These are phyloP conservation scores for Poeciliopsis turrubarensis DNA, from an alignment of 2,113 vertebrate genomes.

Conservation along the genomic window DNA sequence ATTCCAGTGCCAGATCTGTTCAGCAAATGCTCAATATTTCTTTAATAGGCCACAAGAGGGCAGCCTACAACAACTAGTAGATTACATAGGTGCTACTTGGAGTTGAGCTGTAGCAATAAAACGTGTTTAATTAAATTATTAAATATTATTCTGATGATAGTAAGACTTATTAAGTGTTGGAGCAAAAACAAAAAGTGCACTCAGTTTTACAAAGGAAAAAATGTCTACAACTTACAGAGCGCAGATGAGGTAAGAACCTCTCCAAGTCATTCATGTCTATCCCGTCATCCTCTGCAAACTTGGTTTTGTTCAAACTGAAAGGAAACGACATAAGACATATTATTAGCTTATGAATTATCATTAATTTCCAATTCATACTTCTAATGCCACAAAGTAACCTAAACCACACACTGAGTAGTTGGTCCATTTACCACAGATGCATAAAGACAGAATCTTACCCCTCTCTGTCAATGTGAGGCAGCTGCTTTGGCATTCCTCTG, in stretches of 20 bases:
- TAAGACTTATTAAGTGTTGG: too few species aligned
- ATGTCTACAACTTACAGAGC: conserved; percentile 77
- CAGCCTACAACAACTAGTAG: conserved; percentile 25
- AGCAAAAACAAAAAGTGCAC: neutral
- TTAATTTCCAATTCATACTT: neutral
- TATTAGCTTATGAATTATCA: neutral
- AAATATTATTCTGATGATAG: neutral
- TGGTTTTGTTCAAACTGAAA: conserved; percentile 89
- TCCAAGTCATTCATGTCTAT: conserved; percentile 96
- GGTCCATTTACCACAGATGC: neutral
- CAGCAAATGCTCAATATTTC: neutral
- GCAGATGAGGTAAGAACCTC: conserved; percentile 90
- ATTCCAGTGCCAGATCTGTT: neutral
- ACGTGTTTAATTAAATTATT: neutral
- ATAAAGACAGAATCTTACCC: conserved; percentile 80
- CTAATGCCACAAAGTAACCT: neutral
- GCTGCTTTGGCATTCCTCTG: conserved; percentile 86
- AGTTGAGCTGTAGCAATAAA: neutral
- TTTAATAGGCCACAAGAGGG: conserved; percentile 50
- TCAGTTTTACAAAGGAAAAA: neutral
- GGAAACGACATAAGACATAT: neutral
- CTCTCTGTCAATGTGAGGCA: conserved; percentile 94
- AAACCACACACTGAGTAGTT: neutral
- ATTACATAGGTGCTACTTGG: neutral
- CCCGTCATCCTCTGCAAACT: conserved; percentile 88